Base-by-base conservation (phyloP, 2,888 invertebrate genomes). In the Beris chalybata region DNA sequence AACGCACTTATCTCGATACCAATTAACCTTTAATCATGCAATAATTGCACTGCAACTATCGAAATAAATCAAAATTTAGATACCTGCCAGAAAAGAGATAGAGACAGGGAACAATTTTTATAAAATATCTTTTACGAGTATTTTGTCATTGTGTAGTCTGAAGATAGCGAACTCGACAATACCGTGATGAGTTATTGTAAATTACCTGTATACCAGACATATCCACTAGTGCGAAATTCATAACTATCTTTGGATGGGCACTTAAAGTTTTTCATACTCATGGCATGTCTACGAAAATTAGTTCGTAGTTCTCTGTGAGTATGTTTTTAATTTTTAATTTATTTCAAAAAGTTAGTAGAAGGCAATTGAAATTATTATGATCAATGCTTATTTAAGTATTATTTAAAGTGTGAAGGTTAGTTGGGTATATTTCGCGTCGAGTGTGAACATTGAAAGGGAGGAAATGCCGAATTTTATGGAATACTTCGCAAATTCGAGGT, bases 1-100 rank as follows among this genome's bases (percentile, higher is more conserved):
- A 80, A 79, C 78, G 80, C 73, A 80, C 76, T 79, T 78, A 79
- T 79, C 79, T 79, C 78, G 78, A 79, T n/a, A 76, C 76, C 79
- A 80, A 80, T 80, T 79, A 79, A 80, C 79, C 80, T 79, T 79
- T 78, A 78, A 76, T 74, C 77, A 78, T 47, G n/a, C 7, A 7
- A 13, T 29, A 13, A 15, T 12, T 5, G 15, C 30, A 22, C 56
- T 50, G 47, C 22, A 45, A 45, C 53, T 55, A 55, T 59, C 50
- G 47, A 13, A 47, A 59, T 59, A 59, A 59, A 59, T 59, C 48
- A 59, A n/a, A 5, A 15, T 44, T 43, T 15, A 44, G 38, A 56
- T 56, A 22, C 22, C 22, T 22, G 22, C 22, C 22, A 22, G 22
- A 1, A 22, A 22, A 22, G 22, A 22, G 22, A 22, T 59, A 13